Evolutionary conservation across 35 echinoderm and acorn worm genomes (phyloP), one percentile per base, ranked within the genome.

Genomic region (Hemicentrotus pulcherrimus): DNA sequence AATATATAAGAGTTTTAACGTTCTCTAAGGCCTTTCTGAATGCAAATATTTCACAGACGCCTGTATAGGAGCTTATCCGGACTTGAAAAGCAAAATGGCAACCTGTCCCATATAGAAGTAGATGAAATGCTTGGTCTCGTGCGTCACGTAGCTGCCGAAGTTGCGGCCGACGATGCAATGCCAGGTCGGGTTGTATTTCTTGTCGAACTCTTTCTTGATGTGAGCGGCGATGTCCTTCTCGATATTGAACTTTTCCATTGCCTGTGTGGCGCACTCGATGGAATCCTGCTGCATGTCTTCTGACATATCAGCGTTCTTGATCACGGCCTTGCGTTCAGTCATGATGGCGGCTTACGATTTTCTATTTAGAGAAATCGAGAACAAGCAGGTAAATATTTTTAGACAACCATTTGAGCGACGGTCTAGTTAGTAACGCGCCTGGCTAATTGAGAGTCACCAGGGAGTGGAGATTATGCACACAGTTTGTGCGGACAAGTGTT

Each of bases 101-200:
- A 97, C 96, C 32, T 99, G 98, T 11, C 98, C 98, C 47, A 99
- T 94, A 71, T 97, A 99, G 86, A 99, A 99, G 96, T 99, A 99
- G 91, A 99, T 99, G 88, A 99, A 99, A 92, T 99, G 98, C 94
- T 99, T 99, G 22, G 98, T 97, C 86, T 99, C 98, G 95, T 99
- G 98, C 4, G 98, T 99, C 31, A 99, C 98, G 61, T 99, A 99
- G 50, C 98, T 99, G 47, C 98, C 98, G 88, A 99, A 99, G 94
- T 99, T 96, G 32, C 96, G 94, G 31, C 98, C 98, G 10, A 99
- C 98, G 95, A 99, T 99, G 95, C 98, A 99, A 95, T 99, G 98
- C 98, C 98, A 99, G 24, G 98, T 99, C 55, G 98, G 98, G 95
- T 96, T 97, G 97, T 97, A 96, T 52, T 99, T 99, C 91, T 96